Conservation (phyloP, 2,888 invertebrate genomes). For the Laothoe populi region DNA sequence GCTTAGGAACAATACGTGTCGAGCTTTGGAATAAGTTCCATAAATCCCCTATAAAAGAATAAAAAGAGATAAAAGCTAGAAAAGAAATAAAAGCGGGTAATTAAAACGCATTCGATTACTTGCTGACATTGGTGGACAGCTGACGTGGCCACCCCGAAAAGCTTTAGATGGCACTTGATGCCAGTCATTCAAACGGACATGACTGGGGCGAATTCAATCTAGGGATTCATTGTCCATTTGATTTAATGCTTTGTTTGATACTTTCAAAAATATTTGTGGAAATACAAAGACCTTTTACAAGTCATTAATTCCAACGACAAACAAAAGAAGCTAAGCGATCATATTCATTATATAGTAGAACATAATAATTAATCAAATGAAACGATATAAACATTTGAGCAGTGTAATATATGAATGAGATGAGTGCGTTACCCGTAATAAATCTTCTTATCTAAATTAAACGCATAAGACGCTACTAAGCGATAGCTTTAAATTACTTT, state of each 20-base stretch:
- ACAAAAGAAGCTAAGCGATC: background rate
- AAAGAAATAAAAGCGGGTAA: slow-evolving; percentile 51
- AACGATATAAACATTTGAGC: background rate
- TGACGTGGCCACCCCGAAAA: slow-evolving; percentile 67
- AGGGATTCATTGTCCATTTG: slow-evolving; percentile 59
- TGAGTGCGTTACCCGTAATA: slow-evolving; percentile 43
- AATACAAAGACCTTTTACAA: background rate
- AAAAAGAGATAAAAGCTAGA: background rate
- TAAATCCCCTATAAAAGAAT: no score
- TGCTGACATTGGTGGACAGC: slow-evolving; percentile 58
- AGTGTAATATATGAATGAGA: background rate
- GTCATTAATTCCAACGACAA: background rate
- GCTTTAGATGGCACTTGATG: slow-evolving; percentile 71
- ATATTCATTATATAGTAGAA: background rate
- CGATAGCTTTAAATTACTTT: slow-evolving; percentile 66
- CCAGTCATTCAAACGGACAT: slow-evolving; percentile 64
- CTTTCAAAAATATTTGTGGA: slow-evolving; percentile 36
- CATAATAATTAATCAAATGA: slow-evolving; percentile 21
- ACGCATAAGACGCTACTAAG: slow-evolving; percentile 59
- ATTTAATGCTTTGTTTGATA: slow-evolving; percentile 61
- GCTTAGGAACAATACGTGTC: no score
- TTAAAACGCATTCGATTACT: slow-evolving; percentile 65
- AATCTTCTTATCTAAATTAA: slow-evolving; percentile 64
- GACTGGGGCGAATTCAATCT: slow-evolving; percentile 62
- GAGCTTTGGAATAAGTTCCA: no score